Evolutionary conservation across 2,113 vertebrate genomes (phyloP), one percentile per base, ranked within the genome.

Genomic region (Sporophila hypoxantha): DNA sequence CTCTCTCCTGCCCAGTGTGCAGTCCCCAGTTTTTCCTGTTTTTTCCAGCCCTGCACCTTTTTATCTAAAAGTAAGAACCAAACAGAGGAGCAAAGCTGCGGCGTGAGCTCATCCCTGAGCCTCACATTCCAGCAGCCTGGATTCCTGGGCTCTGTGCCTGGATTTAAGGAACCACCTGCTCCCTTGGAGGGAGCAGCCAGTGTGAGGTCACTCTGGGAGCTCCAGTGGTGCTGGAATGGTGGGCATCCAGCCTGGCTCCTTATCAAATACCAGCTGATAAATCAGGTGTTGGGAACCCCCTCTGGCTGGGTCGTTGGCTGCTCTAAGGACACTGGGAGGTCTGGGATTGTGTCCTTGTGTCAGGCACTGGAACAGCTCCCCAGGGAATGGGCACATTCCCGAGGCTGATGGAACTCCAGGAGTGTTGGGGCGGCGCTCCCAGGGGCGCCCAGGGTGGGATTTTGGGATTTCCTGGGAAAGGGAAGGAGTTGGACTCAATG

Each of bases 391-490:
- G 5, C 20, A 7, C 32, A 0, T 17, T 36, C 78, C 66, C 1
- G 1, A 69, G 25, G 36, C 65, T 69, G 36, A 13, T 4, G 12
- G 11, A 30, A 34, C 66, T 68, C 49, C 36, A 14, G 36, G 67
- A 53, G 49, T 1, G 2, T 0, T 26, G 50, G 56, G 65, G 11
- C 23, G 29, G 1, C 4, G 1, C 19, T 30, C 16, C 30, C 65
- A 26, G 55, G 56, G 47, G 2, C 17, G 56, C 21, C 0, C 39
- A 47, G 49, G 15, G 18, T 64, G 50, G 29, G 34, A 1, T 2
- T 29, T 23, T 29, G 34, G 59, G 19, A 1, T 39, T 19, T 41
- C 41, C 12, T 6, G 14, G 25, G 8, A 3, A 15, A 21, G 47
- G 32, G 39, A 6, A 70, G 39, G n/a, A 10, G 14, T 9, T 53